Base-by-base conservation (phyloP, 2,888 invertebrate species). In the Athripsodes cinereus region DNA sequence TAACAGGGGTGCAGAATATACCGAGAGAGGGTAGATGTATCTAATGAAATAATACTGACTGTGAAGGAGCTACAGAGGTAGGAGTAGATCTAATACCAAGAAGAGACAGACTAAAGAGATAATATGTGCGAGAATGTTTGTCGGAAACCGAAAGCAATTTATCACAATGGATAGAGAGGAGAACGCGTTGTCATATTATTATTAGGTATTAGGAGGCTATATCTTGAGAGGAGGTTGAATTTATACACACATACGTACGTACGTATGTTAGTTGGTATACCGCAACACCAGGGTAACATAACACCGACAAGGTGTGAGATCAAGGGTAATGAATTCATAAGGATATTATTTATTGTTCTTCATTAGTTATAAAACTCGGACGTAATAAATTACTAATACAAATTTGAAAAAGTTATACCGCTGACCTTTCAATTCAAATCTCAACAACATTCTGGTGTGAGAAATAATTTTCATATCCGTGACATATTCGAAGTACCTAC, bases 121-220 rank as follows among this genome's bases (percentile, higher is more conserved):
- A 62, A 62, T 62, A 60, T 62, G 62, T 59, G 60, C 62, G 60
- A 60, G 59, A 60, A 60, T 62, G 62, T 60, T 57, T 56, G 60
- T 57, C 62, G 62, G 62, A 62, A 62, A 62, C 62, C 60, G 54
- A 62, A 60, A 60, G 62, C 62, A 49, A 62, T 62, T 62, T 59
- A 62, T 62, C 62, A 62, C 59, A 56, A 58, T 60, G 56, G 57
- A 40, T 46, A 35, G 51, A 48, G 56, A 52, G 53, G 54, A 55
- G 50, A 55, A 51, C 48, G 55, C 40, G 44, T 46, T 54, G 54
- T 55, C 57, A 57, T 58, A 55, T 54, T 40, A 40, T 40, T 40
- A 40, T 40, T 40, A 40, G 40, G 40, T 40, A 40, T 40, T 16
- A 40, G 40, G 40, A 40, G 5, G 40, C 40, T 3, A 40, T 40